Evolutionary conservation across 1,140 invertebrate species (phyloP).

Genomic region (Sarcophaga bullata): DNA sequence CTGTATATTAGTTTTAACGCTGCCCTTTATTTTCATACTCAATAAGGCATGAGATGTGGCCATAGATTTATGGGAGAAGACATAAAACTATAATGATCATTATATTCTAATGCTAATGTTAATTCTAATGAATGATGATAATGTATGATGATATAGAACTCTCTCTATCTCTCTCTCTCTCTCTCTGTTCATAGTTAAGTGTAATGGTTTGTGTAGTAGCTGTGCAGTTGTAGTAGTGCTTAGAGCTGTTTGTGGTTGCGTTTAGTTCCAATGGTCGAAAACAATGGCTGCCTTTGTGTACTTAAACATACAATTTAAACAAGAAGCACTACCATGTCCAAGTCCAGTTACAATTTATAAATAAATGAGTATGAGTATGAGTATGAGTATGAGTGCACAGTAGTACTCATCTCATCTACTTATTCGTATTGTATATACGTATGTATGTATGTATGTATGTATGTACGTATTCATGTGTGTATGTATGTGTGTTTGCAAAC

Average conservation of each 20-base stretch:
- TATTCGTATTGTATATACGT: background rate
- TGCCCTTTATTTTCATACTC: too few species aligned
- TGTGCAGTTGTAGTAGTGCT: background rate
- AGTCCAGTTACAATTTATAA: background rate
- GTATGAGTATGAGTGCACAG: background rate
- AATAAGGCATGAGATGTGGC: too few species aligned
- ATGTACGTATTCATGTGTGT: background rate
- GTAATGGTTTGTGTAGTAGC: background rate
- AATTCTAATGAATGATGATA: too few species aligned
- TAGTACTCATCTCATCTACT: too few species aligned
- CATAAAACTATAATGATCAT: too few species aligned
- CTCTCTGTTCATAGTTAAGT: background rate
- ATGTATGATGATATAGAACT: too few species aligned
- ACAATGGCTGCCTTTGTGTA: conserved; percentile 36
- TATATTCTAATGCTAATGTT: too few species aligned
- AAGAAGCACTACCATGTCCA: background rate
- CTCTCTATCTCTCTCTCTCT: background rate
- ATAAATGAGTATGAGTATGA: background rate
- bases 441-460: background rate
- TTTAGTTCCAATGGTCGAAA: conserved; percentile 37
- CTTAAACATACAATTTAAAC: conserved; percentile 35
- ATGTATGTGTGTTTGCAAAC: conserved; percentile 5
- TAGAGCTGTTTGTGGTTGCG: conserved; percentile 38
- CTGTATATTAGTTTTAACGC: too few species aligned
- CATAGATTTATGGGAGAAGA: too few species aligned